Conservation (phyloP, 2,888 invertebrate genomes). For the Drosophila antonietae region DNA sequence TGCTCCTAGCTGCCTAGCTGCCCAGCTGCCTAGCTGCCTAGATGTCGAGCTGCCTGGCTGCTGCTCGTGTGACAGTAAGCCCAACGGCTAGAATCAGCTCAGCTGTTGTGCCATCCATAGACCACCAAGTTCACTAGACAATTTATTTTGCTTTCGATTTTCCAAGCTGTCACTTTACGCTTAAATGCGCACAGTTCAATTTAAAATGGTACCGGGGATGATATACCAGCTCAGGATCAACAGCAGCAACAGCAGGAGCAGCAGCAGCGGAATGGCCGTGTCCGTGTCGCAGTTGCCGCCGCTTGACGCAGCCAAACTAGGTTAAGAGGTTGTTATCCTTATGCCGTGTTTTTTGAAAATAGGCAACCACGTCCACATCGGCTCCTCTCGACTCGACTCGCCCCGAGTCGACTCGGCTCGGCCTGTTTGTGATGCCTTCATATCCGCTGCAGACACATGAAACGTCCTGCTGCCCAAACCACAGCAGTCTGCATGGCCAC, state of each 20-base stretch:
- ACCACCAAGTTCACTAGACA: slow-evolving; percentile 80
- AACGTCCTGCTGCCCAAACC: slow-evolving; percentile 74
- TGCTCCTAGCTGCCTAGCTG: not conserved
- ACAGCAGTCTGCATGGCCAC: slow-evolving; percentile 64
- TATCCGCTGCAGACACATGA: slow-evolving; percentile 79
- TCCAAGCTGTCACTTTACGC: slow-evolving; percentile 81
- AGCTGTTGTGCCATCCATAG: slow-evolving; percentile 69
- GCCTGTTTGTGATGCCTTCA: slow-evolving; percentile 80
- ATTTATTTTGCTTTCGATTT: slow-evolving; percentile 81
- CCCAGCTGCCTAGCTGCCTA: not conserved
- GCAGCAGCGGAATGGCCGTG: slow-evolving; percentile 23
- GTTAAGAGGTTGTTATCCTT: slow-evolving; percentile 80
- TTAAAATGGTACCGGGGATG: slow-evolving; percentile 65
- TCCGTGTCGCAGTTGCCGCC: slow-evolving; percentile 44
- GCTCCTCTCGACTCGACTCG: slow-evolving; percentile 13
- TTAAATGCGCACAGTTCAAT: slow-evolving; percentile 81
- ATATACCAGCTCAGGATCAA: slow-evolving; percentile 23
- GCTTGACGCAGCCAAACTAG: slow-evolving; percentile 67
- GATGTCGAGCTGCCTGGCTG: slow-evolving; percentile 5
- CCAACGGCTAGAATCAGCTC: slow-evolving; percentile 76
- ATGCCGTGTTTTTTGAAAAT: slow-evolving; percentile 80
- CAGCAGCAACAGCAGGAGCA: slow-evolving; percentile 19
- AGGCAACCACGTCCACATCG: slow-evolving; percentile 55
- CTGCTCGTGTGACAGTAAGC: slow-evolving; percentile 73
- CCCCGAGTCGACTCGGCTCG: slow-evolving; percentile 4